These are phyloP conservation scores for Actinia tenebrosa DNA, from an alignment of 64 coral and sea anemone genomes.

Conservation along the genomic window DNA sequence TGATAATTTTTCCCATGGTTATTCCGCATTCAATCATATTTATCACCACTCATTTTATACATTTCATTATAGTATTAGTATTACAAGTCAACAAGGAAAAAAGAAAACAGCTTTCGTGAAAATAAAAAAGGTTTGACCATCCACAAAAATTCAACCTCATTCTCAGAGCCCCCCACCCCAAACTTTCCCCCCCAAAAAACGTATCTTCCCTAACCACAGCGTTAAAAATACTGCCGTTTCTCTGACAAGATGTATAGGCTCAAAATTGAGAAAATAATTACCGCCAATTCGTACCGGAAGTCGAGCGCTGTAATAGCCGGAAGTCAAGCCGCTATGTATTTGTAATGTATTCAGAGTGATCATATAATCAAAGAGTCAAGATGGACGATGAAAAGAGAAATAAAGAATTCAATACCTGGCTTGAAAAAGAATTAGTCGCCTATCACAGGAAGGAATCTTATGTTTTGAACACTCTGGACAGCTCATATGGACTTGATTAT, in stretches of 20 bases:
- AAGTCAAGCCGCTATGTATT: not conserved
- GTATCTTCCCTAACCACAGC: too few species aligned
- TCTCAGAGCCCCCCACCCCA: too few species aligned
- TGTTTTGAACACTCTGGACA: constrained; percentile 49
- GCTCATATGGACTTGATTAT: constrained; percentile 27
- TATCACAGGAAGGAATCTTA: constrained; percentile 41
- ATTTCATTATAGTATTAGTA: too few species aligned
- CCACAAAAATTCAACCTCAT: too few species aligned
- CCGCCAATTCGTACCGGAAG: not conserved
- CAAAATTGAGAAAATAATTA: not conserved
- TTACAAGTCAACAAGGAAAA: too few species aligned
- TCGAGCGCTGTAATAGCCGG: not conserved
- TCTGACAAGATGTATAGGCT: not conserved
- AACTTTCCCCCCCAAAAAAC: too few species aligned
- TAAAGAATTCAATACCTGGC: constrained; percentile 31
- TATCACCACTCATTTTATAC: too few species aligned
- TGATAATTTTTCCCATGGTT: too few species aligned
- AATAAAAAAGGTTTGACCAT: too few species aligned
- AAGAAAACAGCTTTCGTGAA: too few species aligned
- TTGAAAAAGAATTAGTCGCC: constrained; percentile 41
- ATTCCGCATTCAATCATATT: too few species aligned
- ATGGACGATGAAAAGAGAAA: constrained; percentile 1
- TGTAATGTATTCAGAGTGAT: not conserved
- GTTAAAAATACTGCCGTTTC: too few species aligned
- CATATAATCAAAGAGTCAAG: not conserved